Percentiles rank a stretch among this genome's conserved stretches.
Evolutionary conservation across 2,113 vertebrate species (phyloP).

Genomic region (Pseudopodoces humilis): DNA sequence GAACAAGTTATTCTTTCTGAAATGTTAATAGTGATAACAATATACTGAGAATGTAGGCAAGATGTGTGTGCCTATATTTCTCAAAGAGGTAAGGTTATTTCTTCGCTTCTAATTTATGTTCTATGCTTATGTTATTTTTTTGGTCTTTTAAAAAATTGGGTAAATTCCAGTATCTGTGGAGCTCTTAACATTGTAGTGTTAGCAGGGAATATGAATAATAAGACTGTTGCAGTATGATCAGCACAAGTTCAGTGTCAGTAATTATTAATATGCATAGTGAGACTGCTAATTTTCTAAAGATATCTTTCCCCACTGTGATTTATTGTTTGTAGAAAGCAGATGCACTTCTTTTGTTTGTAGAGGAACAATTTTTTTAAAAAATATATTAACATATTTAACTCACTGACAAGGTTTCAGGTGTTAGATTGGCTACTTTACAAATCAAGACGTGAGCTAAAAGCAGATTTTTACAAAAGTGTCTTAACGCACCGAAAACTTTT

Average conservation of each 20-base stretch:
- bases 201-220: background rate
- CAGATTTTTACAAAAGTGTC: background rate
- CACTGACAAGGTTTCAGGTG: background rate
- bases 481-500: background rate
- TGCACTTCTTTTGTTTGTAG: background rate
- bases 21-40: background rate
- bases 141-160: background rate
- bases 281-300: background rate
- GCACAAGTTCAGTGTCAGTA: background rate
- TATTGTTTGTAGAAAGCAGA: background rate
- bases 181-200: background rate
- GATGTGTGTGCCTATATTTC: background rate
- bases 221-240: background rate
- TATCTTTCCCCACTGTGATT: background rate
- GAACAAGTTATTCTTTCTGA: background rate
- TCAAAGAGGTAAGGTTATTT: background rate
- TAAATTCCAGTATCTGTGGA: background rate
- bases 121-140: background rate
- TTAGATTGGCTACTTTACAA: background rate
- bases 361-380: background rate
- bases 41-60: background rate
- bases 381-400: background rate
- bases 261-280: background rate
- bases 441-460: background rate
- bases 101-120: background rate